Evolutionary conservation across 2,888 invertebrate species (phyloP), one percentile per base, ranked within the genome.

Genomic region (Scaeva pyrastri): DNA sequence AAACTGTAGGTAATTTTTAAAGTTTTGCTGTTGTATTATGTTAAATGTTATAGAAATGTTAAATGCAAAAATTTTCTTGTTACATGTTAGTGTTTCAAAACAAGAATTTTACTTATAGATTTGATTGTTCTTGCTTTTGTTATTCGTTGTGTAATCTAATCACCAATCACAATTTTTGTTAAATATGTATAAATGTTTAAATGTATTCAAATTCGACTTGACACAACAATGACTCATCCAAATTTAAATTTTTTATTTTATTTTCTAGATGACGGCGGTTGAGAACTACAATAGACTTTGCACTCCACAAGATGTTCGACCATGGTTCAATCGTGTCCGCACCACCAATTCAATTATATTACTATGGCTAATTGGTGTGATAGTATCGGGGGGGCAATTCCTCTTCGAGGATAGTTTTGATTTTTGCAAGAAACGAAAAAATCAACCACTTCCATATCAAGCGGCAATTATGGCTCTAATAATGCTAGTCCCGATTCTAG

Each of bases 281-380:
- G 96, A 96, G 90, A 95, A 94, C 89, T 96, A 95, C 91, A 93
- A 94, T 70, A 94, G 95, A 14, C 91, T 95, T 5, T 95, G 95
- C 90, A 93, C 94, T 70, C 92, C 94, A 0, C 91, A 93, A 0
- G 92, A 93, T 82, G 90, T 91, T 50, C 92, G 92, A 66, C 88
- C 88, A 45, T 89, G 89, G 89, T 89, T 89, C 62, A 89, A 88
- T 70, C 88, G 88, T 45, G 88, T 91, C 43, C 91, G 92, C 87
- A 94, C 95, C 86, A 94, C 95, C 21, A 68, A 68, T 68, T 68
- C 68, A 23, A 68, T 95, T 14, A 77, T 95, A 14, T 62, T 92
- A 5, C 93, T 95, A 12, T 96, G 96, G 94, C 79, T 92, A 2
- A 87, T 94, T 12, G 94, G 95, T 60, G 92, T 94, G 0, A 88